Percentiles rank a stretch among this genome's conserved stretches.
Evolutionary conservation across 2,888 invertebrate species (phyloP).

Genomic region (Melolontha melolontha): DNA sequence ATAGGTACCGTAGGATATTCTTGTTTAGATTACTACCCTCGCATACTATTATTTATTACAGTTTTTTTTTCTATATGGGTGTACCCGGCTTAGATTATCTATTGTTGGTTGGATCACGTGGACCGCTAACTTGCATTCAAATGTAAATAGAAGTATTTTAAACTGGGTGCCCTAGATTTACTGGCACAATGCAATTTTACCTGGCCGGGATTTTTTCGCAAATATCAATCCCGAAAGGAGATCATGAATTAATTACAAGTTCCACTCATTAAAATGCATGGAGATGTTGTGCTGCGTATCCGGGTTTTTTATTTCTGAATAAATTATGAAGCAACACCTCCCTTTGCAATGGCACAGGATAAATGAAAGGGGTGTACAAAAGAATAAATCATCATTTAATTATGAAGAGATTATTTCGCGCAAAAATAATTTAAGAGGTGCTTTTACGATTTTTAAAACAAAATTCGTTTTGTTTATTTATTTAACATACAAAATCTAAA

Average conservation of each 20-base stretch:
- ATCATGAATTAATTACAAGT: conserved; percentile 48
- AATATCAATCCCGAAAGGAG: conserved; percentile 27
- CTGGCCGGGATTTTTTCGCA: conserved; percentile 44
- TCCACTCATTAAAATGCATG: conserved; percentile 47
- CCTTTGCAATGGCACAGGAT: background rate
- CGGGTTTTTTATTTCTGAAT: conserved; percentile 28
- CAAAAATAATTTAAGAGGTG: too few species aligned
- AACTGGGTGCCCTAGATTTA: conserved; percentile 53
- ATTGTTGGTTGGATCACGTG: conserved; percentile 53
- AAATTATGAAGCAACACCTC: conserved; percentile 8
- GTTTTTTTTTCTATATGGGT: conserved; percentile 49
- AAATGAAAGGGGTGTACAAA: background rate
- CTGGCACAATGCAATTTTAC: conserved; percentile 47
- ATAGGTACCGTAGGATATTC: conserved; percentile 42
- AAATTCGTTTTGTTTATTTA: too few species aligned
- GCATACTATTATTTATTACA: conserved; percentile 53
- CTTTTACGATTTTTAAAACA: too few species aligned
- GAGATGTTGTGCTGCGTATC: conserved; percentile 41
- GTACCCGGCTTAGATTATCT: conserved; percentile 50
- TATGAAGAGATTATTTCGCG: background rate
- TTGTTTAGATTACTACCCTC: conserved; percentile 47
- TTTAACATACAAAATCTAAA: too few species aligned
- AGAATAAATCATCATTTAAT: conserved; percentile 10
- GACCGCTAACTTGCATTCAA: conserved; percentile 53
- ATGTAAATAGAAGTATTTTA: conserved; percentile 54